Percentiles rank a stretch among this genome's conserved stretches.
Evolutionary conservation across 2,888 invertebrate species (phyloP).

Genomic region (Clivina fossor): DNA sequence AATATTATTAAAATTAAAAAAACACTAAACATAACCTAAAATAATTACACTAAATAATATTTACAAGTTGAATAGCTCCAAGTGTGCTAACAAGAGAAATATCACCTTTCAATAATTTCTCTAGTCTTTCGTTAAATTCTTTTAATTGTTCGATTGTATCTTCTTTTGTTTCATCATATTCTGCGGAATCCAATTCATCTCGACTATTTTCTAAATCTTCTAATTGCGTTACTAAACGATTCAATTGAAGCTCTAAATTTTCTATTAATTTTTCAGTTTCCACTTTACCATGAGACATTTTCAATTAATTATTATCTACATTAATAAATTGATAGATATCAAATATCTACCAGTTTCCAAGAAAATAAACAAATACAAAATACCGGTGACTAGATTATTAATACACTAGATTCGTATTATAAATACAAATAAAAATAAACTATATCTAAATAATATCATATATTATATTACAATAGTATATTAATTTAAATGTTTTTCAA

Average conservation of each 20-base stretch:
- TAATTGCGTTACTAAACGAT: conserved; percentile 68
- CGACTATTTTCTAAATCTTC: conserved; percentile 67
- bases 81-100: conserved; percentile 67
- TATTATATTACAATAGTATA: too few relatives aligned
- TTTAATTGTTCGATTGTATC: conserved; percentile 72
- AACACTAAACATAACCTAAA: neutral
- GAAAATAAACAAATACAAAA: too few relatives aligned
- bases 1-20: conserved; percentile 37
- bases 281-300: conserved; percentile 58
- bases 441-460: too few relatives aligned
- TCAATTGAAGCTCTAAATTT: conserved; percentile 68
- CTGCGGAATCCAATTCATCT: conserved; percentile 62
- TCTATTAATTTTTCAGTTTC: conserved; percentile 65
- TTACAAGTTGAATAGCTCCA: conserved; percentile 66
- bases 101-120: conserved; percentile 66
- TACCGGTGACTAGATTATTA: too few relatives aligned
- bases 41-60: conserved; percentile 34
- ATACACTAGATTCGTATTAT: too few relatives aligned
- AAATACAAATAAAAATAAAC: too few relatives aligned
- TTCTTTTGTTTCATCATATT: conserved; percentile 68
- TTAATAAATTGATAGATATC: too few relatives aligned
- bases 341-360: too few relatives aligned
- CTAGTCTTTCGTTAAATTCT: conserved; percentile 66
- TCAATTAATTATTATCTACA: neutral
- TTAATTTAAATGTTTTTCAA: too few relatives aligned